These are phyloP conservation scores for Microcebus lehilahytsara DNA, from an alignment of 2,113 vertebrate species.

Conservation along the genomic window DNA sequence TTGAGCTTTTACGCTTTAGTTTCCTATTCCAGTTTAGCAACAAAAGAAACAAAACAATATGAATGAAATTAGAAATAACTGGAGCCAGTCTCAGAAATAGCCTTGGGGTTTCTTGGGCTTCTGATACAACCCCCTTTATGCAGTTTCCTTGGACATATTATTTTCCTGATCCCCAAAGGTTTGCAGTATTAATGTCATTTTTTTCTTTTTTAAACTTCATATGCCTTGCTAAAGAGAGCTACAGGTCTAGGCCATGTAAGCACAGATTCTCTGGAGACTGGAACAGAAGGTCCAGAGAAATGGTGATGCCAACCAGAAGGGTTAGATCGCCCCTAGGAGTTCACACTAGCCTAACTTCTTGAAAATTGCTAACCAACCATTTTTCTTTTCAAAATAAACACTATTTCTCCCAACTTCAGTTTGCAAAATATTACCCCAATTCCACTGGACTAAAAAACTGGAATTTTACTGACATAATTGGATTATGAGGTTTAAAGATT, in stretches of 20 bases:
- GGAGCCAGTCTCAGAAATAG: conserved; percentile 76
- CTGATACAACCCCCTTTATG: conserved; percentile 60
- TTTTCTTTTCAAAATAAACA: conserved; percentile 78
- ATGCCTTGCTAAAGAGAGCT: conserved; percentile 54
- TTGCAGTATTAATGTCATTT: not conserved
- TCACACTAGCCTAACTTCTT: conserved; percentile 63
- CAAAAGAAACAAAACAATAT: conserved; percentile 85
- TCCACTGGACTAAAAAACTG: conserved; percentile 80
- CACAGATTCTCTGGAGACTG: conserved; percentile 53
- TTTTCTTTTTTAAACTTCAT: conserved; percentile 26
- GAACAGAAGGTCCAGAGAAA: conserved; percentile 59
- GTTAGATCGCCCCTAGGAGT: conserved; percentile 68
- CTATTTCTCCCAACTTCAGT: conserved; percentile 74
- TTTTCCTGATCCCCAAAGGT: conserved; percentile 2
- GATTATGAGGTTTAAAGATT: conserved; percentile 80
- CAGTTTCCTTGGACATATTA: conserved; percentile 25
- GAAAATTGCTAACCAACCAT: conserved; percentile 80
- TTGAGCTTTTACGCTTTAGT: conserved; percentile 82
- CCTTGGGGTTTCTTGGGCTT: conserved; percentile 76
- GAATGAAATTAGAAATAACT: conserved; percentile 84
- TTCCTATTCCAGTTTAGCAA: conserved; percentile 83
- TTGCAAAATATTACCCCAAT: conserved; percentile 78
- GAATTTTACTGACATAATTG: conserved; percentile 79
- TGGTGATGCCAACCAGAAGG: conserved; percentile 58
- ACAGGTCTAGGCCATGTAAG: conserved; percentile 43